These are phyloP conservation scores for Galeruca laticollis DNA, from an alignment of 2,888 invertebrate genomes.

Conservation along the genomic window DNA sequence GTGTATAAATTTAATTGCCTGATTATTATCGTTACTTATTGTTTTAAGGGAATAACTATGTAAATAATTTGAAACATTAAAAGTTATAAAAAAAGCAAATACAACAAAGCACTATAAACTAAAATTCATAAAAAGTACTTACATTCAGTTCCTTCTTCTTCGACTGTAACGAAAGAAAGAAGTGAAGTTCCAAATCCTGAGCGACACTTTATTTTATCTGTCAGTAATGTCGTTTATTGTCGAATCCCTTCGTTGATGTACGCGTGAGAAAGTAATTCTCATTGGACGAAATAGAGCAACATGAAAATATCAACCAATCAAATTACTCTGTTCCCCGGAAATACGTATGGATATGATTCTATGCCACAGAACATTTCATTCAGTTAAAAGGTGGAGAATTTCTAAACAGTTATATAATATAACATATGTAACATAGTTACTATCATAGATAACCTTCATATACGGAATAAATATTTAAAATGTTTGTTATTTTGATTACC, in stretches of 20 bases:
- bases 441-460: too few relatives aligned
- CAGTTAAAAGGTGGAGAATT: too few relatives aligned
- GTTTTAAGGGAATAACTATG: not conserved
- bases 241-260: not conserved
- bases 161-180: constrained; percentile 17
- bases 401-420: too few relatives aligned
- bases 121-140: not conserved
- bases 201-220: not conserved
- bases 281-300: not conserved
- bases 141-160: constrained; percentile 22
- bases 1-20: not conserved
- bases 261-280: not conserved
- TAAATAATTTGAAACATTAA: not conserved
- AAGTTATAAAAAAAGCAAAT: not conserved
- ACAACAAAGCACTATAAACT: not conserved
- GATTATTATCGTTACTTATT: not conserved
- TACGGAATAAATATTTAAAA: too few relatives aligned
- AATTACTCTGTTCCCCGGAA: not conserved
- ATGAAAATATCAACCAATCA: not conserved
- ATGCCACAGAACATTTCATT: too few relatives aligned
- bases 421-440: too few relatives aligned
- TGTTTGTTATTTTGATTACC: too few relatives aligned
- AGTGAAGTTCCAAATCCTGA: too few relatives aligned
- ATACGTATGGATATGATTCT: not conserved
- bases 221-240: not conserved